Base-by-base conservation (phyloP, 2,797 vertebrate genomes). In the Loris lydekkerianus region DNA sequence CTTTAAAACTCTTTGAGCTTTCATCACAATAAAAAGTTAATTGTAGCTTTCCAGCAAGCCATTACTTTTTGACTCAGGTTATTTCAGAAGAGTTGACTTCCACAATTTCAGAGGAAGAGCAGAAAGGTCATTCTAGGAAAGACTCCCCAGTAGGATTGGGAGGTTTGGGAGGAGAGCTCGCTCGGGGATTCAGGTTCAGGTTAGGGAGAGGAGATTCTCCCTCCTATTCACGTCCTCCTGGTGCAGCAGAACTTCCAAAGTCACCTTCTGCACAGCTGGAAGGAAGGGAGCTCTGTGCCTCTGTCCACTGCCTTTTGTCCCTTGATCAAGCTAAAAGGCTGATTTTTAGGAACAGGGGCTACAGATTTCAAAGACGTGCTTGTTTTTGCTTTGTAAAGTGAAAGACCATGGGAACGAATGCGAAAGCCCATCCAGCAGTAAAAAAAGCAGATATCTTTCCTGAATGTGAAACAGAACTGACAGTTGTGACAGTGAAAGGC, bases 21-120 rank as follows among this genome's bases (percentile, higher is more conserved):
- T 96, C 91, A 94, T 96, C 85, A 75, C 34, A 10, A n/a, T 95
- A 94, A 97, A 97, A 95, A 90, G 82, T 61, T 95, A 95, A 96
- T 92, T 96, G 94, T 86, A 93, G 92, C 77, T 96, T 95, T 93
- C 76, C 77, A 21, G 25, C 63, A 94, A 96, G 63, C 90, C 85
- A 67, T 88, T 65, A 37, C 69, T 96, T 93, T 86, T 84, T 91
- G 86, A 92, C 37, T 93, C 11, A 5, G 73, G 37, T 93, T 97
- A 96, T 96, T 97, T 95, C 14, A 4, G 93, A 96, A 85, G 63
- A 92, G n/a, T 88, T 56, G 75, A 86, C 85, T 90, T 87, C 92
- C 73, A 90, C 95, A 76, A 77, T 69, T 89, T 92, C 46, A 72
- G 63, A 86, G 77, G 61, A 89, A 94, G 67, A 60, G 69, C 84